A percentile compares a stretch with the other conserved stretches of the same genome.
Conservation (phyloP, 2,797 vertebrate genomes). For the Prunella strophiata region DNA sequence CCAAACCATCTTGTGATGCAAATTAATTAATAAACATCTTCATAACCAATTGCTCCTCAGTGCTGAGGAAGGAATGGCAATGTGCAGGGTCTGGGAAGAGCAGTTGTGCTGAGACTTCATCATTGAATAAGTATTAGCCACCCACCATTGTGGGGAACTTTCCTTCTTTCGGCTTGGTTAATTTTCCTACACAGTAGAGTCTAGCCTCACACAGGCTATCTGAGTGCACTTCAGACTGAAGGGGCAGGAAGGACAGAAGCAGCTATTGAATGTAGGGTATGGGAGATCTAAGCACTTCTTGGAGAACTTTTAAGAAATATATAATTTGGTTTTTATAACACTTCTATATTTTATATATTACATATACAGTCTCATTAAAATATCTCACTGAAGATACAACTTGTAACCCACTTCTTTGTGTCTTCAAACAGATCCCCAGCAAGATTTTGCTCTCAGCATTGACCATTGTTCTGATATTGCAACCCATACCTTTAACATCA, state of each 20-base stretch:
- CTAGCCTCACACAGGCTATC: not conserved
- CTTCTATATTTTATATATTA: not conserved
- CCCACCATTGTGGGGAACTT: not conserved
- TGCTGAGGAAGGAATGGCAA: not conserved
- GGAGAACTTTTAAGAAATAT: not conserved
- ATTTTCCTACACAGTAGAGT: not conserved
- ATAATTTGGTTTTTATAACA: not conserved
- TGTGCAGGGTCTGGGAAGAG: not conserved
- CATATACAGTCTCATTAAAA: not conserved
- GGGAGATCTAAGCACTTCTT: not conserved
- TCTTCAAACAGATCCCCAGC: conserved; percentile 74
- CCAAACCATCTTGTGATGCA: not conserved
- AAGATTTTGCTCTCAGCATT: conserved; percentile 77
- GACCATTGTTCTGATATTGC: conserved; percentile 60
- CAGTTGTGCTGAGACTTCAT: not conserved
- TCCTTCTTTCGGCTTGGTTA: not conserved
- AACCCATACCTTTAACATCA: conserved; percentile 43
- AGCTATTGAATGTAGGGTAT: not conserved
- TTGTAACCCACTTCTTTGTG: not conserved
- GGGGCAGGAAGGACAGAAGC: not conserved
- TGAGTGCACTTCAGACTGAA: not conserved
- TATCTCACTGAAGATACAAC: not conserved
- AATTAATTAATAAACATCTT: not conserved
- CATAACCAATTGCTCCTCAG: not conserved
- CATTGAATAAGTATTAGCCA: not conserved